Percentiles rank a stretch among this genome's conserved stretches.
Evolutionary conservation across 2,797 vertebrate genomes (phyloP).

Genomic region (Pangasius larnaudii): DNA sequence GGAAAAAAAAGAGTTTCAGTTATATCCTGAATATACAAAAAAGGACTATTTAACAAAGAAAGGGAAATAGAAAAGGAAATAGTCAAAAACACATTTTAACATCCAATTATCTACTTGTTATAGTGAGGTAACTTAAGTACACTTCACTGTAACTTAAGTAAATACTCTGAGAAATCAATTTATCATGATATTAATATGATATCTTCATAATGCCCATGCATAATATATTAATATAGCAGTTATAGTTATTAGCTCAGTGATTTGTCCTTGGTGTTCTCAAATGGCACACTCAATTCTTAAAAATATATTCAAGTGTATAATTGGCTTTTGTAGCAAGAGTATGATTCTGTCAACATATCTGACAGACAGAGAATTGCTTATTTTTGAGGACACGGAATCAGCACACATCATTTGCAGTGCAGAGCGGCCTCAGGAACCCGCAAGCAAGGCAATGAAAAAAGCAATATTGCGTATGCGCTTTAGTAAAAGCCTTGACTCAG

Average conservation of each 20-base stretch:
- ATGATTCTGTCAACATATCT: background rate
- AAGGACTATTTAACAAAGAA: background rate
- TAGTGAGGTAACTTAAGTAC: background rate
- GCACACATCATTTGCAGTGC: background rate
- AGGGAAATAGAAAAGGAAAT: background rate
- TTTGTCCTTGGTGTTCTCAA: background rate
- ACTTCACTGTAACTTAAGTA: background rate
- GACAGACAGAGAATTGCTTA: background rate
- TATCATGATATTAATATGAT: background rate
- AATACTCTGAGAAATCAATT: background rate
- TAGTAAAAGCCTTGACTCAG: constrained; percentile 1
- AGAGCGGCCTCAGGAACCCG: background rate
- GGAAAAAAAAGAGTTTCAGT: background rate
- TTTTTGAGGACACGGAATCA: background rate
- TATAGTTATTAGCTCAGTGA: background rate
- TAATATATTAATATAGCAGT: background rate
- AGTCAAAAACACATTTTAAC: background rate
- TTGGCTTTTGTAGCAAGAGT: background rate
- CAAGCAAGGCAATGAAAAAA: background rate
- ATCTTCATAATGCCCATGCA: background rate
- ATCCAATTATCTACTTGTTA: background rate
- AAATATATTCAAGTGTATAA: background rate
- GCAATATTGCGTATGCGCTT: background rate
- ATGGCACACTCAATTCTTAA: background rate
- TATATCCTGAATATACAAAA: background rate